A percentile compares a stretch with the other conserved stretches of the same genome.
These are phyloP conservation scores for Diorhabda sublineata DNA, from an alignment of 1,140 invertebrate genomes.

Conservation along the genomic window DNA sequence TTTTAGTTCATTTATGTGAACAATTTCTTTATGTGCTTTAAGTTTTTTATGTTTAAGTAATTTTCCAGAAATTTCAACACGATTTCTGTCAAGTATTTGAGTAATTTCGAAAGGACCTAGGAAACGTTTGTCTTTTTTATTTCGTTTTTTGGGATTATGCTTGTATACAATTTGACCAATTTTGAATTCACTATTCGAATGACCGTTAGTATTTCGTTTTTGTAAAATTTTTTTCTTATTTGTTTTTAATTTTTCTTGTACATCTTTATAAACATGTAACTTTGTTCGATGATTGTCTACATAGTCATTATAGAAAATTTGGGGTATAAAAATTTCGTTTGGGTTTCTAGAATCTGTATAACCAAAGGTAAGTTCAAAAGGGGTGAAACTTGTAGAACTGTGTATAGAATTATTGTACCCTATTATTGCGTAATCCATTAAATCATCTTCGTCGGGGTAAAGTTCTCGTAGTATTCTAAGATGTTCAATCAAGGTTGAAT, in stretches of 20 bases:
- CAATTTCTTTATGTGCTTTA: slow-evolving; percentile 10
- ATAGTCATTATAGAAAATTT: slow-evolving; percentile 7
- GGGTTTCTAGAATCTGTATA: slow-evolving; percentile 8
- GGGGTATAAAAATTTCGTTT: slow-evolving; percentile 3
- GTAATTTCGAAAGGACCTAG: background rate
- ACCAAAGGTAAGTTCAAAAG: slow-evolving; percentile 9
- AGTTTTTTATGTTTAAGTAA: background rate
- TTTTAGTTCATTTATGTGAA: slow-evolving; percentile 15
- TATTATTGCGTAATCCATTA: slow-evolving; percentile 24
- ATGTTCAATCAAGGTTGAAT: slow-evolving; percentile 26
- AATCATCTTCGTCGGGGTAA: background rate
- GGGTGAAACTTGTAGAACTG: slow-evolving; percentile 5
- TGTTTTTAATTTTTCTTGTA: background rate
- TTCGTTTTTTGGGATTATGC: slow-evolving; percentile 7
- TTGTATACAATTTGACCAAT: slow-evolving; percentile 4
- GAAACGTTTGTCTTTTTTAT: slow-evolving; percentile 8
- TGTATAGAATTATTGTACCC: slow-evolving; percentile 6
- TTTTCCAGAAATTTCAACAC: slow-evolving; percentile 10
- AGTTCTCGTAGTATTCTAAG: slow-evolving; percentile 5
- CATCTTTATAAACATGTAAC: background rate
- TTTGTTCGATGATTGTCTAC: slow-evolving; percentile 10
- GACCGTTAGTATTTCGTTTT: slow-evolving; percentile 12
- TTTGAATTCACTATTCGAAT: slow-evolving; percentile 11
- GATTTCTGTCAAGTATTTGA: slow-evolving; percentile 10
- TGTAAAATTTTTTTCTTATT: slow-evolving; percentile 2